Evolutionary conservation across 2,888 invertebrate species (phyloP).

Genomic region (Metalampra italica): DNA sequence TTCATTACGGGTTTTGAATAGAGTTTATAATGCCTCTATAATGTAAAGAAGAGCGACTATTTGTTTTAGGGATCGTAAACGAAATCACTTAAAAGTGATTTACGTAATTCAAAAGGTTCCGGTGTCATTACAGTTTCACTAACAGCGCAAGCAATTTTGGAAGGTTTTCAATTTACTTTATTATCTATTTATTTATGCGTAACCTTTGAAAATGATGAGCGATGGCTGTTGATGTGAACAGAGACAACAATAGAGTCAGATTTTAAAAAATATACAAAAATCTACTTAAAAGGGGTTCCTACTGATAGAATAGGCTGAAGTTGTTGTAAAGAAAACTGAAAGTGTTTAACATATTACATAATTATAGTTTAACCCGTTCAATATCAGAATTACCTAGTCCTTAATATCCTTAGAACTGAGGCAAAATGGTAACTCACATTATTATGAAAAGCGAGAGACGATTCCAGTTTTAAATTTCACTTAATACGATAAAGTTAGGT

Average conservation of each 20-base stretch:
- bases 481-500: no score
- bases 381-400: no score
- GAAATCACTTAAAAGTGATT: constrained; percentile 42
- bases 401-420: no score
- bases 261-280: neutral
- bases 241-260: constrained; percentile 31
- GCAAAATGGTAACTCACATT: no score
- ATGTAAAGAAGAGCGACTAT: constrained; percentile 25
- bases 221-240: constrained; percentile 41
- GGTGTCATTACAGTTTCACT: constrained; percentile 62
- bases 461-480: no score
- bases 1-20: neutral
- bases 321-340: no score
- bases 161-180: constrained; percentile 74
- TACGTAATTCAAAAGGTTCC: constrained; percentile 53
- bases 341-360: no score
- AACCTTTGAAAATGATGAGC: constrained; percentile 61
- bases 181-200: constrained; percentile 77
- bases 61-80: constrained; percentile 38
- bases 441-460: no score
- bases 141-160: constrained; percentile 43
- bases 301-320: no score
- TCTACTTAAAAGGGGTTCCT: no score
- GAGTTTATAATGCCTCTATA: constrained; percentile 22
- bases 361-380: no score